Conservation (phyloP, 1,140 invertebrate genomes). For the Scaptodrosophila lebanonensis region DNA sequence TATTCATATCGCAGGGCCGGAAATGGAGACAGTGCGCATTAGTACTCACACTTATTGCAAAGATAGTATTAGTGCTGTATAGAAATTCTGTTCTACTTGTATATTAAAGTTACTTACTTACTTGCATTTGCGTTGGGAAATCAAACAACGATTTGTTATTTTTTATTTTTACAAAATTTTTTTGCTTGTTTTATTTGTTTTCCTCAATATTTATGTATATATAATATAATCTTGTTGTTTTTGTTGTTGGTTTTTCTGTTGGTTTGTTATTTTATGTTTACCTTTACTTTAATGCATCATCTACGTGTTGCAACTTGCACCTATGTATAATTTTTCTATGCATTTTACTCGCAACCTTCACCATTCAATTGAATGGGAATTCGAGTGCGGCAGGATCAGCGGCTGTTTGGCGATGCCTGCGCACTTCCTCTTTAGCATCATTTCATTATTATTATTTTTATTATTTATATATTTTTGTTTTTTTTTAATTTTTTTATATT, state of each 20-base stretch:
- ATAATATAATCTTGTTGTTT: conserved; percentile 73
- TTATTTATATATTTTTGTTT: conserved; percentile 2
- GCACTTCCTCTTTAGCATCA: conserved; percentile 20
- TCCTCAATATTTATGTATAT: conserved; percentile 77
- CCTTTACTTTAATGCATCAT: conserved; percentile 56
- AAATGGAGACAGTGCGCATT: too few relatives aligned
- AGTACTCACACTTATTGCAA: too few relatives aligned
- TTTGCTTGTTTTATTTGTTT: conserved; percentile 76
- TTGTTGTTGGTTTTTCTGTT: conserved; percentile 18
- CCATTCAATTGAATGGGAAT: too few relatives aligned
- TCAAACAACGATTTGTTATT: not conserved
- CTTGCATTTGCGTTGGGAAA: not conserved
- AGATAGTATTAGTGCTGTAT: too few relatives aligned
- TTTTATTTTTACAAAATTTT: conserved; percentile 74
- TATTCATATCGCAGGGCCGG: too few relatives aligned
- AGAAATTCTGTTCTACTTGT: too few relatives aligned
- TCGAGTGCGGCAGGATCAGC: too few relatives aligned
- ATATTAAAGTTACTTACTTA: too few relatives aligned
- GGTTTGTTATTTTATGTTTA: conserved; percentile 52
- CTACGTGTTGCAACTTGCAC: conserved; percentile 62
- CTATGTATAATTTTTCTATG: conserved; percentile 69
- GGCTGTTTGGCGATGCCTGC: conserved; percentile 3
- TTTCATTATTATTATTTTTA: not conserved
- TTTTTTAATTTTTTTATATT: conserved; percentile 59
- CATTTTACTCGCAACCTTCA: conserved; percentile 35